Conservation (phyloP, 1,140 invertebrate species). For the Hermetia illucens region DNA sequence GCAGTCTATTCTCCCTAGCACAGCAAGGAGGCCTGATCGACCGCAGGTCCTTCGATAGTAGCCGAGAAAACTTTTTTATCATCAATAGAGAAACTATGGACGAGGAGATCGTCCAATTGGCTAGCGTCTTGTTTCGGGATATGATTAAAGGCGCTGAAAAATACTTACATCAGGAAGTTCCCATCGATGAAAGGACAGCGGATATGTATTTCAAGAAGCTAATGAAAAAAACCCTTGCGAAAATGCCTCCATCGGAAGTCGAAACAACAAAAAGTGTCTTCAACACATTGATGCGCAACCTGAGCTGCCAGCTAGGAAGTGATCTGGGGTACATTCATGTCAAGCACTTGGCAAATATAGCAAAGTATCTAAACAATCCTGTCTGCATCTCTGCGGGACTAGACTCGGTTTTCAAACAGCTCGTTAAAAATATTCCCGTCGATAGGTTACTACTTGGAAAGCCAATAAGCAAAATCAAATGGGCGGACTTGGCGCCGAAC, state of each 20-base stretch:
- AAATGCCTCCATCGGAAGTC: no score
- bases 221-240: no score
- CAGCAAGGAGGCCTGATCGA: slow-evolving; percentile 47
- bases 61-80: no score
- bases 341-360: slow-evolving; percentile 18
- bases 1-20: slow-evolving; percentile 41
- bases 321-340: slow-evolving; percentile 24
- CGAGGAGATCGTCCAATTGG: no score
- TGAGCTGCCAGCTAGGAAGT: slow-evolving; percentile 21
- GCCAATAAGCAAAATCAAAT: slow-evolving; percentile 23
- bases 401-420: slow-evolving; percentile 21
- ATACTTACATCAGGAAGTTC: no score
- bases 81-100: no score
- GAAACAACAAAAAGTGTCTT: slow-evolving; percentile 18
- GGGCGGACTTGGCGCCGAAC: slow-evolving; percentile 9
- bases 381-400: slow-evolving; percentile 30
- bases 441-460: slow-evolving; percentile 19
- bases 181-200: no score
- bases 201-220: no score
- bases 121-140: no score
- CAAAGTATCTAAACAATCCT: slow-evolving; percentile 9
- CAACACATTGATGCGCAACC: slow-evolving; percentile 23
- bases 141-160: no score
- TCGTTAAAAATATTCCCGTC: slow-evolving; percentile 12
- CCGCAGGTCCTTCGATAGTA: no score